These are phyloP conservation scores for Xestia xanthographa DNA, from an alignment of 2,888 invertebrate species.

Conservation along the genomic window DNA sequence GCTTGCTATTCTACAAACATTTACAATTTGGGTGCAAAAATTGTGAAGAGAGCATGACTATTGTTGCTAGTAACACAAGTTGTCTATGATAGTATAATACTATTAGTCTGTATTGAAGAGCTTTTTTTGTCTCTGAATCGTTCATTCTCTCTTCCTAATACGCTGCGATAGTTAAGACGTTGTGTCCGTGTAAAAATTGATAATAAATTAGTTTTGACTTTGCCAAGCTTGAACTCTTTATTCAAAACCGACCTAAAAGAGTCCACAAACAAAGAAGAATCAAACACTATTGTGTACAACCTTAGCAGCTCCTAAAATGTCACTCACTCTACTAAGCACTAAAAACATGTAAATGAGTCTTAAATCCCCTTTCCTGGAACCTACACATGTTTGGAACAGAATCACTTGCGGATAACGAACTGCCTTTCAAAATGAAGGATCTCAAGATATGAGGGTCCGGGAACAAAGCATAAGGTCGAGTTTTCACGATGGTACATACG, in stretches of 20 bases:
- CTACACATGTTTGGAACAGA: conserved; percentile 43
- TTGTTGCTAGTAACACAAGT: too few species aligned
- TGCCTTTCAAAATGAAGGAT: conserved; percentile 59
- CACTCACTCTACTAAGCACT: conserved; percentile 4
- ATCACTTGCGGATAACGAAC: conserved; percentile 50
- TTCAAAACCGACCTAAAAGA: too few species aligned
- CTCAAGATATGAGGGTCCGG: conserved; percentile 49
- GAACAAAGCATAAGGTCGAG: conserved; percentile 60
- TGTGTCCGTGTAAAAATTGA: too few species aligned
- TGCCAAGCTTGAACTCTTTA: too few species aligned
- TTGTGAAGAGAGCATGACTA: not conserved
- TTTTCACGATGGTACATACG: conserved; percentile 39
- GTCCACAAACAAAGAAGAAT: too few species aligned
- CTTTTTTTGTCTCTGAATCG: too few species aligned
- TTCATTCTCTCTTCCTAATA: too few species aligned
- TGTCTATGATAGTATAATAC: too few species aligned
- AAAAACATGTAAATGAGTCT: conserved; percentile 15
- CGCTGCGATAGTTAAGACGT: too few species aligned
- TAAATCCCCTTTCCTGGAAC: conserved; percentile 29
- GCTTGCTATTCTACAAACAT: not conserved
- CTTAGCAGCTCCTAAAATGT: not conserved
- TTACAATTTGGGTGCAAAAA: not conserved
- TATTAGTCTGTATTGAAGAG: too few species aligned
- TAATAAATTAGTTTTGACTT: too few species aligned
- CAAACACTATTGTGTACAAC: not conserved